A percentile compares a stretch with the other conserved stretches of the same genome.
Conservation (phyloP, 2,888 invertebrate genomes). For the Siphonodentalium dalli region DNA sequence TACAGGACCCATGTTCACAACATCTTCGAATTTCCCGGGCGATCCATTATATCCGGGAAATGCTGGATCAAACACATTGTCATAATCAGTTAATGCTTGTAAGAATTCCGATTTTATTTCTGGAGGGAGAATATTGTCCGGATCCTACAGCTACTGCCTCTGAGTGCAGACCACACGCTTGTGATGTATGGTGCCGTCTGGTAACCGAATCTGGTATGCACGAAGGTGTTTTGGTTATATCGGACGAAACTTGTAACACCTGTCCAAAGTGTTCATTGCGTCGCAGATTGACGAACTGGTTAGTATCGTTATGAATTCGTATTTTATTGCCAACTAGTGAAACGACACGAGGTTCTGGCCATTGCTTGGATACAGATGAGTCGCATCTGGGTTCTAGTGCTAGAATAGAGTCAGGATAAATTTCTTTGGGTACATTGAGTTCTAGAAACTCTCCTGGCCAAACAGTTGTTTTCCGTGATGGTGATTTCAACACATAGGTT, state of each 20-base stretch:
- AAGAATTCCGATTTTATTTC: constrained; percentile 2
- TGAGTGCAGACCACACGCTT: neutral
- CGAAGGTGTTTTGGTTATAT: no score
- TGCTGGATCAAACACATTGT: constrained; percentile 21
- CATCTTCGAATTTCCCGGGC: constrained; percentile 19
- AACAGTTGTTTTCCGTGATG: neutral
- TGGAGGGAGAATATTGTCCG: constrained; percentile 11
- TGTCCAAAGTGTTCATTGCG: no score
- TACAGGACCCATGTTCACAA: constrained; percentile 29
- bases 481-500: constrained; percentile 4
- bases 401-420: neutral
- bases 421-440: neutral
- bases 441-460: constrained; percentile 12
- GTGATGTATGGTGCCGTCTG: no score
- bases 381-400: neutral
- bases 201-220: no score
- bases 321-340: no score
- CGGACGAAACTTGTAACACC: no score
- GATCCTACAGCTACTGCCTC: constrained; percentile 11
- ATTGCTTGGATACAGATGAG: no score
- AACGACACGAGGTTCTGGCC: no score
- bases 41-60: no score
- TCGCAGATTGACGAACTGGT: no score
- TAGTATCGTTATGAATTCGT: no score
- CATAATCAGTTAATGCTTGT: no score